Conservation (phyloP, 1,140 invertebrate genomes). For the Metopolophium dirhodum region DNA sequence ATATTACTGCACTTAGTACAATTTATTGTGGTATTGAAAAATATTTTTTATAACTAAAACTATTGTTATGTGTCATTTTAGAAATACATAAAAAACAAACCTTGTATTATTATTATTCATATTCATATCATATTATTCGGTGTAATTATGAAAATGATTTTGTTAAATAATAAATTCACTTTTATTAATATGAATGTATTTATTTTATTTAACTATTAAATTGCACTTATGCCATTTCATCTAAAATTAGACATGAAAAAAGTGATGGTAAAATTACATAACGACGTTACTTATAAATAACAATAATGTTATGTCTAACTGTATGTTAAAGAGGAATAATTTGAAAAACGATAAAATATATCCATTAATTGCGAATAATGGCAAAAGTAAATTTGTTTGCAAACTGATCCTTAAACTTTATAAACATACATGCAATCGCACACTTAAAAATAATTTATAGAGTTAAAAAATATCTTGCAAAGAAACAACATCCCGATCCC, state of each 20-base stretch:
- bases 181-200: not conserved
- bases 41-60: not conserved
- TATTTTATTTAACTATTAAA: not conserved
- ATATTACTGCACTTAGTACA: not conserved
- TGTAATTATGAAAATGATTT: not conserved
- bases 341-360: not conserved
- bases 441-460: not conserved
- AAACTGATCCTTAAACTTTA: too few relatives aligned
- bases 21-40: not conserved
- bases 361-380: not conserved
- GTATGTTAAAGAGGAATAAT: not conserved
- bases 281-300: not conserved
- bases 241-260: not conserved
- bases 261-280: not conserved
- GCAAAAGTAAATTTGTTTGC: not conserved
- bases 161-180: not conserved
- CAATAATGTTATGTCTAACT: not conserved
- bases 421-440: too few relatives aligned
- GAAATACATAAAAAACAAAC: not conserved
- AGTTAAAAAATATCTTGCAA: not conserved
- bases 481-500: not conserved
- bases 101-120: not conserved
- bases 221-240: not conserved
- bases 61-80: not conserved
- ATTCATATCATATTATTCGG: too few relatives aligned